Evolutionary conservation across 2,888 invertebrate species (phyloP), one percentile per base, ranked within the genome.

Genomic region (Diplazon laetatorius): DNA sequence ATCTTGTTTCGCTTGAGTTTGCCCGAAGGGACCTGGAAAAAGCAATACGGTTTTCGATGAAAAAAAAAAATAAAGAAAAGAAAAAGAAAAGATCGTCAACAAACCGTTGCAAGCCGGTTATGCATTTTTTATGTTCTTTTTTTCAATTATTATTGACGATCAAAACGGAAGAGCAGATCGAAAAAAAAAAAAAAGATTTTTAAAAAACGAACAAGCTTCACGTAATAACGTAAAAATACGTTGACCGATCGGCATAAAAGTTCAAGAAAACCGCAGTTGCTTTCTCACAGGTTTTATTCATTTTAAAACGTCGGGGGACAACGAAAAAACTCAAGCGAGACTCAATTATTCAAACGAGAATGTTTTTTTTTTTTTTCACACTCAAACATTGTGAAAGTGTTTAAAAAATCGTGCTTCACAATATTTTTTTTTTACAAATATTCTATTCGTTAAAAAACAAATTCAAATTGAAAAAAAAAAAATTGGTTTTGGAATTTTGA

Each of bases 11-110:
- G 91, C 89, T 91, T 92, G 91, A 87, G 92, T 91, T 91, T 92
- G 89, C 82, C 89, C 90, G 89, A 92, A 91, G 90, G 85, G 91
- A 85, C 91, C 93, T 93, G 92, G 90, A 92, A 92, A 87, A 85
- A 86, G 82, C 74, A 88, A 83, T 76, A 55, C 66, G 65, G 75
- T 80, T 71, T 71, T 79, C 77, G 66, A 62, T 57, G 65, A 77
- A 76, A 62, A 57, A 52, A 52, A 14, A 12, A 70, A 44, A 18
- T 1, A 18, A 20, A 18, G n/a, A n/a, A n/a, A n/a, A n/a, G n/a
- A n/a, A n/a, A n/a, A n/a, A n/a, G n/a, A n/a, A n/a, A n/a, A n/a
- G n/a, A n/a, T n/a, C n/a, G n/a, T n/a, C n/a, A n/a, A 8, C 18
- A 48, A 16, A 12, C 42, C 12, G 42, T 2, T 4, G 10, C 42